Evolutionary conservation across 1,140 invertebrate genomes (phyloP), one percentile per base, ranked within the genome.

Genomic region (Lepidurus apus): DNA sequence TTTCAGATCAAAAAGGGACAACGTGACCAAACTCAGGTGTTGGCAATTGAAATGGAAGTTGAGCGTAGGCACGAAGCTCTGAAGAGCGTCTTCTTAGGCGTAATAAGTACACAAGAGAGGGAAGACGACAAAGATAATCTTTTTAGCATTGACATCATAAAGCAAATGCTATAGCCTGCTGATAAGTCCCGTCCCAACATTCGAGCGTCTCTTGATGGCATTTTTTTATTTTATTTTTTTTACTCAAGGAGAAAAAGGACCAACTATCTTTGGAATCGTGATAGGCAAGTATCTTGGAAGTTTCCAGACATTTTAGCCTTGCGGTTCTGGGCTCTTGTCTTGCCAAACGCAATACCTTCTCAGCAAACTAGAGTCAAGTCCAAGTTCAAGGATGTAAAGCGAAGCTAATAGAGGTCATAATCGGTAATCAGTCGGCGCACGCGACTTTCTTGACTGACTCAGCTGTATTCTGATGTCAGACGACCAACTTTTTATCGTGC

Each of bases 1-100:
- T 65, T 8, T 65, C n/a, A 17, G 17, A 7, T 21, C 1, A 1
- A 17, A 65, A 65, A 65, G 9, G 53, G 53, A 65, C 53, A 65
- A 65, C 53, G 53, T 65, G 53, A 65, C 53, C 21, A n/a, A 65
- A 65, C 53, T 65, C 53, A 65, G 53, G 53, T 65, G 53, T 65
- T 65, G 34, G 34, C 34, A 34, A 34, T 34, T 34, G 34, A 34
- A 34, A 34, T 65, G 53, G 53, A 65, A 65, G 21, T n/a, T n/a
- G 8, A 65, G 21, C 53, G 17, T 7, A 9, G 53, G 17, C 53
- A 65, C 53, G 17, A 65, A 13, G 21, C 53, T n/a, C n/a, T 13
- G 21, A 65, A 13, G 21, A 21, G 17, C 53, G 1, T 1, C 17
- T n/a, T 65, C 53, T 21, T 65, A 21, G 21, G 53, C 53, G 21